Conservation (phyloP, 2,888 invertebrate species). For the Agriopis marginaria region DNA sequence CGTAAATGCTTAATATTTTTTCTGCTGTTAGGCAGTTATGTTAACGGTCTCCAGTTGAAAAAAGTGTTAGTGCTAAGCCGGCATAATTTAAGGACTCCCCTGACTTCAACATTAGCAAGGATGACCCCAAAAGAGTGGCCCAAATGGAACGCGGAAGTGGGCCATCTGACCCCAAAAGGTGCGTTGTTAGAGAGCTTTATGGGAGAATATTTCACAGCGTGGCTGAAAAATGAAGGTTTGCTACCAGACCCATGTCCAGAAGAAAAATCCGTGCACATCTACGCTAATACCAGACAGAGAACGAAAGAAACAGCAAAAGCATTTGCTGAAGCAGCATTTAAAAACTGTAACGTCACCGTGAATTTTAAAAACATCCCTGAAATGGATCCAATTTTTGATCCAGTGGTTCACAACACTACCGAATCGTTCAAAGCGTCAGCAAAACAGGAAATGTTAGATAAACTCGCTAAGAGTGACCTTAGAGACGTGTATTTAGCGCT, state of each 20-base stretch:
- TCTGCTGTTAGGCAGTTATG: not conserved
- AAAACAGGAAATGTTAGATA: conserved; percentile 59
- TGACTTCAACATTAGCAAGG: conserved; percentile 53
- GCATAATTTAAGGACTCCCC: conserved; percentile 70
- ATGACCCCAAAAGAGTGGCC: conserved; percentile 65
- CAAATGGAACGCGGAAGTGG: conserved; percentile 57
- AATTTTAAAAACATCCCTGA: conserved; percentile 52
- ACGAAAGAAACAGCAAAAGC: conserved; percentile 66
- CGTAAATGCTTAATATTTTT: conserved; percentile 15
- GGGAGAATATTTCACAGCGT: conserved; percentile 66
- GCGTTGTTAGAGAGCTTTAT: conserved; percentile 66
- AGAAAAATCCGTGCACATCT: conserved; percentile 57
- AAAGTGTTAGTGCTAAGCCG: conserved; percentile 71
- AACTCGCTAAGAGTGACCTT: conserved; percentile 56
- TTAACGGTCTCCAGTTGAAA: conserved; percentile 31
- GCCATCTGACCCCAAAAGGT: conserved; percentile 70
- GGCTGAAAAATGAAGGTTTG: conserved; percentile 61
- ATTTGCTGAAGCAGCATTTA: conserved; percentile 66
- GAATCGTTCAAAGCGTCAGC: conserved; percentile 51
- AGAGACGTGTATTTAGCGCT: conserved; percentile 56
- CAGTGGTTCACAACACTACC: conserved; percentile 58
- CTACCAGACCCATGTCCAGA: conserved; percentile 59
- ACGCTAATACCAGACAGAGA: conserved; percentile 68
- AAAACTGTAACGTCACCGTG: conserved; percentile 60
- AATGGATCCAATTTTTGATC: conserved; percentile 66